These are phyloP conservation scores for Austrolebias charrua DNA, from an alignment of 2,797 vertebrate genomes.

Conservation along the genomic window DNA sequence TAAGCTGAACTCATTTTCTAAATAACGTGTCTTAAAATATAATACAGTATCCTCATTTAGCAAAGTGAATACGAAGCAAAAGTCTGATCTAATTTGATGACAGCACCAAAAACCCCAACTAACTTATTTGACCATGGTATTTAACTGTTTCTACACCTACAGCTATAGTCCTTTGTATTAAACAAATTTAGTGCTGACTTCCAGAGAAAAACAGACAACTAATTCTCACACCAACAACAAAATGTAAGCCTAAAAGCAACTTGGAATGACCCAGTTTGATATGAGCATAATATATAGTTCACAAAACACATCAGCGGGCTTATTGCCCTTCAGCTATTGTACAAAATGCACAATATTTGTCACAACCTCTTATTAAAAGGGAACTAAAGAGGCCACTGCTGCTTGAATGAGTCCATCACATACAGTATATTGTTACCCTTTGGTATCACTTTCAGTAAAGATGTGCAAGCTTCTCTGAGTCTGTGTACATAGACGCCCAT, in stretches of 20 bases:
- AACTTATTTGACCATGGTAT: conserved; percentile 9
- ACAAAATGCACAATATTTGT: conserved; percentile 65
- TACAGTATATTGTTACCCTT: conserved; percentile 30
- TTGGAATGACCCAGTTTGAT: conserved; percentile 37
- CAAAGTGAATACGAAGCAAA: background rate
- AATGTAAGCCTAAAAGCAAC: conserved; percentile 43
- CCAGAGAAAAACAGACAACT: conserved; percentile 41
- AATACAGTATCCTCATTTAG: background rate
- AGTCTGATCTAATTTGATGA: background rate
- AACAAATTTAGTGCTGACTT: conserved; percentile 31
- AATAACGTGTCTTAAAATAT: background rate
- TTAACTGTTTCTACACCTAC: conserved; percentile 3
- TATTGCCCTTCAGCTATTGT: conserved; percentile 52
- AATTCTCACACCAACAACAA: conserved; percentile 49
- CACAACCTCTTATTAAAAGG: conserved; percentile 58
- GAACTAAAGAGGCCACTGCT: conserved; percentile 53
- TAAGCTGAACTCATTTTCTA: background rate
- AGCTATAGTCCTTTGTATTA: background rate
- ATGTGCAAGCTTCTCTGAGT: background rate
- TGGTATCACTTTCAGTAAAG: conserved; percentile 33
- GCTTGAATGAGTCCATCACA: conserved; percentile 52
- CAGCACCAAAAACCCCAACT: conserved; percentile 2
- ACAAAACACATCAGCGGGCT: conserved; percentile 33
- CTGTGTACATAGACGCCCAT: background rate
- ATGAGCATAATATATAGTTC: conserved; percentile 15